A percentile compares a stretch with the other conserved stretches of the same genome.
These are phyloP conservation scores for Erynnis tages DNA, from an alignment of 2,888 invertebrate species.

Conservation along the genomic window DNA sequence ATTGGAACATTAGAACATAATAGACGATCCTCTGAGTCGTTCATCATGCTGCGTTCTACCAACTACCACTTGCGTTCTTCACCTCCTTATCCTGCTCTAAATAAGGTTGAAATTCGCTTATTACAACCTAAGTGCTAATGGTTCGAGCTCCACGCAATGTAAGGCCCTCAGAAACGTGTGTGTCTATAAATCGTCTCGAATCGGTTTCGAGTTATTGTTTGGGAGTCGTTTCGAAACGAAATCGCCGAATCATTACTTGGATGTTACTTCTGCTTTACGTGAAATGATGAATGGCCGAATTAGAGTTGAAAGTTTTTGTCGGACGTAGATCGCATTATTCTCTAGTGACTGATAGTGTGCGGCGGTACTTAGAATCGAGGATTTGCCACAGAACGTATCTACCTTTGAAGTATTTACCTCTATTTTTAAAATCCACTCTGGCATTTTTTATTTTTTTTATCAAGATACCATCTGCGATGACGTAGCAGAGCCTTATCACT, in stretches of 20 bases:
- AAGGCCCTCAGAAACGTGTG: conserved; percentile 40
- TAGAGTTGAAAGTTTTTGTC: conserved; percentile 24
- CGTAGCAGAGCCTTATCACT: too few relatives aligned
- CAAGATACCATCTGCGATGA: too few relatives aligned
- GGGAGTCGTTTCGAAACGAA: conserved; percentile 32
- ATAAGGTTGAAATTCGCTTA: conserved; percentile 30
- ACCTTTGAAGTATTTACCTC: too few relatives aligned
- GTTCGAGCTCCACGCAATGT: conserved; percentile 38
- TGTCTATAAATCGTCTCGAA: conserved; percentile 59
- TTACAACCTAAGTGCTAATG: background rate
- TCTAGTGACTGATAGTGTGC: conserved; percentile 20
- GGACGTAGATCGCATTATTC: conserved; percentile 18
- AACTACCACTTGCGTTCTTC: conserved; percentile 26
- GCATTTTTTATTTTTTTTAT: too few relatives aligned
- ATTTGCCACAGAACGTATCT: too few relatives aligned
- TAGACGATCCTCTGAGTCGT: conserved; percentile 67
- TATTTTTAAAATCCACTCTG: too few relatives aligned
- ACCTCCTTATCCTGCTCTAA: background rate
- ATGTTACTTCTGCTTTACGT: conserved; percentile 33
- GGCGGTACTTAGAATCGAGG: conserved; percentile 1
- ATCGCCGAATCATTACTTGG: conserved; percentile 45
- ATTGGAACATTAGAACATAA: conserved; percentile 76
- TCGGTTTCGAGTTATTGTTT: conserved; percentile 48
- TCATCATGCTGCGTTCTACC: conserved; percentile 63
- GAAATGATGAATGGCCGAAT: conserved; percentile 23